Evolutionary conservation across 1,140 invertebrate genomes (phyloP), one percentile per base, ranked within the genome.

Genomic region (Bombus waltoni): DNA sequence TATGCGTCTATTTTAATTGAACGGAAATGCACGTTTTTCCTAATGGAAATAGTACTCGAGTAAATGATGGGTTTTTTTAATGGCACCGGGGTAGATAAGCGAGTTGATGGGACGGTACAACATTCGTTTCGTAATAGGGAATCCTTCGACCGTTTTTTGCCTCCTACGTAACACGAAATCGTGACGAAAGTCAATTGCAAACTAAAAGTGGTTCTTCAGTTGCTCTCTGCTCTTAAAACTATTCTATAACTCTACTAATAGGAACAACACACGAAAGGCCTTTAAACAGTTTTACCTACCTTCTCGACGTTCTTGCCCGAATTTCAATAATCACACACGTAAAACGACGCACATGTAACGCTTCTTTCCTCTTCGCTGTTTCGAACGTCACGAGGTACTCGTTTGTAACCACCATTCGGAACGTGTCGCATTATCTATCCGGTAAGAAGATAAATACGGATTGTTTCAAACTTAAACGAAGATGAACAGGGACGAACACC

Each of bases 1-100:
- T 71, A 62, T 53, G 53, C 35, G 70, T 38, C 32, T 28, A 32
- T 78, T 78, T 44, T 78, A 78, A 78, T 78, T 42, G 18, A 15
- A 42, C 32, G 75, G 25, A 59, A 59, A 59, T 76, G 44, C 42
- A 28, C 72, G 28, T 28, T 73, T 44, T 8, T 28, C 13, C 10
- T 73, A 72, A 38, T 40, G 70, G 35, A 13, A 72, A 40, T 38
- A 28, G 59, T 62, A n/a, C 71, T 72, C 15, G n/a, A 32, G n/a
- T 32, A 18, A n/a, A 32, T 32, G 62, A 65, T n/a, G n/a, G 11
- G 5, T 10, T 22, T 22, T 38, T 3, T 18, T 32, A 53, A 53
- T 53, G 47, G 47, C 18, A 53, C 22, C 1, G 18, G n/a, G 13
- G 66, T 35, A 8, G 32, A 22, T 70, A 15, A 40, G 28, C 10